Conservation (phyloP, 2,113 vertebrate genomes). For the Eleginops maclovinus region DNA sequence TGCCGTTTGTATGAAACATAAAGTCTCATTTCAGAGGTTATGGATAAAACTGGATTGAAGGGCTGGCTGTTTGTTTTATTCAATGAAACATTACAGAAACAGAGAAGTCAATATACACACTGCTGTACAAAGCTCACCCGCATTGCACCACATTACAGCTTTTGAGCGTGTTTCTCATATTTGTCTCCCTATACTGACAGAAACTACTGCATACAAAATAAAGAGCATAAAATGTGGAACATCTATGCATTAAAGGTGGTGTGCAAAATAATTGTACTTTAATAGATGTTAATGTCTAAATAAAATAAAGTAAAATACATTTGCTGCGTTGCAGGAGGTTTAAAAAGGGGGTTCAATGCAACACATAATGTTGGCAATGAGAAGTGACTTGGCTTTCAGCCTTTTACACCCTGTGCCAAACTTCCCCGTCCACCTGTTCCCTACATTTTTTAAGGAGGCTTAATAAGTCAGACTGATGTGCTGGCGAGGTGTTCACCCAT, state of each 20-base stretch:
- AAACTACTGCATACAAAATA: constrained; percentile 18
- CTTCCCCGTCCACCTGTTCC: constrained; percentile 77
- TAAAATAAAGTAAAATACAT: constrained; percentile 52
- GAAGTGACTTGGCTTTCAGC: constrained; percentile 59
- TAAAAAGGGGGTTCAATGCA: constrained; percentile 45
- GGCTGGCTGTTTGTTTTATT: constrained; percentile 82
- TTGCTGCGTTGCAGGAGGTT: constrained; percentile 35
- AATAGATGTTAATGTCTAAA: constrained; percentile 39
- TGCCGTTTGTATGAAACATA: constrained; percentile 86
- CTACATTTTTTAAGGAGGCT: constrained; percentile 64
- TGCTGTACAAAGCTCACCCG: constrained; percentile 53
- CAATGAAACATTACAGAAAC: constrained; percentile 80
- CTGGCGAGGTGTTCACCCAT: constrained; percentile 63
- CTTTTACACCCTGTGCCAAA: constrained; percentile 65
- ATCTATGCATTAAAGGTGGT: constrained; percentile 6
- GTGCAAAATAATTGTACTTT: neutral
- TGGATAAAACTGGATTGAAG: constrained; percentile 82
- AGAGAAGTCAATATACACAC: constrained; percentile 74
- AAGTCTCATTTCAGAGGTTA: constrained; percentile 86
- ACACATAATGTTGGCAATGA: constrained; percentile 65
- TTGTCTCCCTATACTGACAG: constrained; percentile 16
- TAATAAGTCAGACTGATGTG: constrained; percentile 72
- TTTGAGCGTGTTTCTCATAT: constrained; percentile 42
- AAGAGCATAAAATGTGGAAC: neutral
- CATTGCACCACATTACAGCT: constrained; percentile 74